These are phyloP conservation scores for Pagrus major DNA, from an alignment of 2,113 vertebrate species.

Conservation along the genomic window DNA sequence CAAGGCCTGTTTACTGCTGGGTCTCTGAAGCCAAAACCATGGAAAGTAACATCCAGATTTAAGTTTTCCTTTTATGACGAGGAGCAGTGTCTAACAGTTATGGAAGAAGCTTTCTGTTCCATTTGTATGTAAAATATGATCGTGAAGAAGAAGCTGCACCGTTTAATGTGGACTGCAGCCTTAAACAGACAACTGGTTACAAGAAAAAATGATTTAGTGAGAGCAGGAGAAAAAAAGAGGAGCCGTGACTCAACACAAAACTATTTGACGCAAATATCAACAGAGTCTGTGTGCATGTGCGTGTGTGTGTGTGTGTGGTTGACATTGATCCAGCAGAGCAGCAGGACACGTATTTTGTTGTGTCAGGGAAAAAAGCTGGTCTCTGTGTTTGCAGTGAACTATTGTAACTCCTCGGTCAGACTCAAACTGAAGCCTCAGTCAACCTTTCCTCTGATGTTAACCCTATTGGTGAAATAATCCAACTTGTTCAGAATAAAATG, in stretches of 20 bases:
- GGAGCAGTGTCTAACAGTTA: background rate
- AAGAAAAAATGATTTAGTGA: background rate
- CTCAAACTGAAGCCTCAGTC: constrained; percentile 8
- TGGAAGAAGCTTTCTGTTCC: background rate
- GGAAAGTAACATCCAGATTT: constrained; percentile 19
- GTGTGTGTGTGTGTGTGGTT: constrained; percentile 14
- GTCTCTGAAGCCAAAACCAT: constrained; percentile 26
- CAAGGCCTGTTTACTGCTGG: constrained; percentile 43
- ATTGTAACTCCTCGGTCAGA: constrained; percentile 1
- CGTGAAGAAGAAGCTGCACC: background rate
- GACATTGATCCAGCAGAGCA: constrained; percentile 47
- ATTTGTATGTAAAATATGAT: background rate
- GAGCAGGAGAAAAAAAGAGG: constrained; percentile 10
- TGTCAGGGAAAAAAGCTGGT: constrained; percentile 58
- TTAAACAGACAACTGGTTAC: background rate
- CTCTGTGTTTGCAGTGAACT: constrained; percentile 33
- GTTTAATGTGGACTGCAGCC: background rate
- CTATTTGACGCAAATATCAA: constrained; percentile 51
- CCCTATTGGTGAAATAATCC: background rate
- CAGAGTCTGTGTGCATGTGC: constrained; percentile 11
- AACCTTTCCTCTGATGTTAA: background rate
- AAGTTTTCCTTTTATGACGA: background rate
- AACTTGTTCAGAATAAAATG: background rate
- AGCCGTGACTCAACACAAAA: constrained; percentile 37
- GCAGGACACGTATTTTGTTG: constrained; percentile 51